Evolutionary conservation across 2,888 invertebrate genomes (phyloP).

Genomic region (Caenorhabditis sp.): DNA sequence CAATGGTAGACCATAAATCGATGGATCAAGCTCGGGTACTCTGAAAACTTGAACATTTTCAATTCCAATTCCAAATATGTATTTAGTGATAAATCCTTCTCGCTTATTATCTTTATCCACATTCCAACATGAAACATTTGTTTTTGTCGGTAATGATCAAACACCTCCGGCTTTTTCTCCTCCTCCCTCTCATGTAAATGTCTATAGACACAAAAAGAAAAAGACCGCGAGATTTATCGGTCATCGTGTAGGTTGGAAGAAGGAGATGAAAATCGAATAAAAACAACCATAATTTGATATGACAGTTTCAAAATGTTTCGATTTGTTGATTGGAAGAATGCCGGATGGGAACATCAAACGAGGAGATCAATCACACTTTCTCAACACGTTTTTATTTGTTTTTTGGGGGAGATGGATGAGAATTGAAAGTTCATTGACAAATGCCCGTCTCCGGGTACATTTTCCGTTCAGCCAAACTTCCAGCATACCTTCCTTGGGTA

Average conservation of each 20-base stretch:
- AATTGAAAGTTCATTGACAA: no score
- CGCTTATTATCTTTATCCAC: background rate
- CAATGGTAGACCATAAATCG: slow-evolving; percentile 55
- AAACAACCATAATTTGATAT: background rate
- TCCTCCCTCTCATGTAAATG: background rate
- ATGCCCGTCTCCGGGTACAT: no score
- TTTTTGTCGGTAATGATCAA: background rate
- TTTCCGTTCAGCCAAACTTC: no score
- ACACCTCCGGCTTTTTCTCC: background rate
- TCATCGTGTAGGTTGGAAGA: background rate
- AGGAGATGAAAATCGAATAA: background rate
- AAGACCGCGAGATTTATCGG: background rate
- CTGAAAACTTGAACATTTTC: slow-evolving; percentile 28
- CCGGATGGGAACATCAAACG: no score
- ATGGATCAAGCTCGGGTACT: slow-evolving; percentile 61
- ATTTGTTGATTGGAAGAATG: background rate
- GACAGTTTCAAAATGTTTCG: background rate
- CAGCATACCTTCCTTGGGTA: no score
- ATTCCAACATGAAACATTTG: background rate
- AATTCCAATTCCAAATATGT: background rate
- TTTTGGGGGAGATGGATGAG: no score
- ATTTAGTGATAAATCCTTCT: background rate
- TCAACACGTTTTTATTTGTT: no score
- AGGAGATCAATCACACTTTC: no score
- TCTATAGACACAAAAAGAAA: background rate